These are phyloP conservation scores for Anoura caudifer DNA, from an alignment of 2,113 vertebrate genomes.

Conservation along the genomic window DNA sequence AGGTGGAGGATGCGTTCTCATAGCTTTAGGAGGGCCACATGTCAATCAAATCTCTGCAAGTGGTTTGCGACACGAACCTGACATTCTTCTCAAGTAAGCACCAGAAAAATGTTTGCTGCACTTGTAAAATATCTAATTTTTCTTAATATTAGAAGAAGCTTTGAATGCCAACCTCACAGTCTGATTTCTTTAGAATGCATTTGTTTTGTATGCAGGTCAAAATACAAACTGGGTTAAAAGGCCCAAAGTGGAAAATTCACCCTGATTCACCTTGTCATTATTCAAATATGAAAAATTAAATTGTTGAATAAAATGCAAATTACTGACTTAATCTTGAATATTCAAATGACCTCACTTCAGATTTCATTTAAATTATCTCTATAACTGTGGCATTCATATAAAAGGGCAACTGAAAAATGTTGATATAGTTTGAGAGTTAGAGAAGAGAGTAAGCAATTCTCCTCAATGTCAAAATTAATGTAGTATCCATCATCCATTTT, in stretches of 20 bases:
- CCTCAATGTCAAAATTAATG: conserved; percentile 8
- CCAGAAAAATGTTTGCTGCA: conserved; percentile 59
- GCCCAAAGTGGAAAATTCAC: not conserved
- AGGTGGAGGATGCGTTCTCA: conserved; percentile 62
- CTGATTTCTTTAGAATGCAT: not conserved
- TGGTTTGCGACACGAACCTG: conserved; percentile 40
- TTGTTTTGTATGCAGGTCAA: not conserved
- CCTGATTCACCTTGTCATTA: not conserved
- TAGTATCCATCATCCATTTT: not conserved
- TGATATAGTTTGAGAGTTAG: not conserved
- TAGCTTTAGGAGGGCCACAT: conserved; percentile 37
- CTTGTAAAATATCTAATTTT: conserved; percentile 27
- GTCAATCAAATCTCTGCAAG: conserved; percentile 65
- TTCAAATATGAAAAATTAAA: conserved; percentile 3
- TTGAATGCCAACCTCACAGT: not conserved
- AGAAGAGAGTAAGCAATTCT: not conserved
- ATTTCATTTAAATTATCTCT: conserved; percentile 34
- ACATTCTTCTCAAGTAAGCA: conserved; percentile 58
- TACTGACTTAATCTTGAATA: not conserved
- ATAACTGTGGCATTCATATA: not conserved
- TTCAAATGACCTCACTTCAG: conserved; percentile 9
- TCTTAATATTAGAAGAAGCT: not conserved
- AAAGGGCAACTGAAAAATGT: not conserved
- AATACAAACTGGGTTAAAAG: not conserved
- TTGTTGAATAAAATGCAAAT: not conserved